phyloP scores from a whole-genome alignment of 2,113 vertebrate genomes.

The Cichladusa arquata region DNA sequence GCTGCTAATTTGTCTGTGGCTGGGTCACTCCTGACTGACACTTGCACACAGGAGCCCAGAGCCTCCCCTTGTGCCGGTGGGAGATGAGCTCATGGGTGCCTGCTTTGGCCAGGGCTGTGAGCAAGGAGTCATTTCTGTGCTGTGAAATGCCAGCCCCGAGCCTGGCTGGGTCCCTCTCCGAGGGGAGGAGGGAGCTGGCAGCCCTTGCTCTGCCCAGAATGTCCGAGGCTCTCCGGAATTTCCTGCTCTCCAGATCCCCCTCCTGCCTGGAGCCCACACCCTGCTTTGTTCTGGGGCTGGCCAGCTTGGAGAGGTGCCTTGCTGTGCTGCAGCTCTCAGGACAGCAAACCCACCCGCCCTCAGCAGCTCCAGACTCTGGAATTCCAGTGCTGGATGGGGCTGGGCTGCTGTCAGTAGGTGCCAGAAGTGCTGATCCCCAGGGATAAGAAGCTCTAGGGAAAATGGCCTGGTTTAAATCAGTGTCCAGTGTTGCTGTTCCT shows the following conservation, averaged over 20 bases:
- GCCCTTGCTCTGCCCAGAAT: not conserved
- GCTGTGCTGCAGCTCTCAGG: not conserved
- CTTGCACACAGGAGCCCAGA: not conserved
- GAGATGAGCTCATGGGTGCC: not conserved
- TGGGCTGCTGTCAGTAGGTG: not conserved
- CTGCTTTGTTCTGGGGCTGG: not conserved
- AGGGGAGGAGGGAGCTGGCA: not conserved
- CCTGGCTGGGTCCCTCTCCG: not conserved
- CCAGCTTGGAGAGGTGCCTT: not conserved
- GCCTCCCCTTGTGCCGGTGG: not conserved
- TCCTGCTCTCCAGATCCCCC: not conserved
- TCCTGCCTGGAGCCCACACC: not conserved
- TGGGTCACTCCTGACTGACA: not conserved
- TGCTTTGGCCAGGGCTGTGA: not conserved
- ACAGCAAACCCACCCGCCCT: not conserved
- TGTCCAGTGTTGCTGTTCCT: not conserved
- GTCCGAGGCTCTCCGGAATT: not conserved
- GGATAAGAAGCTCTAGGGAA: not conserved
- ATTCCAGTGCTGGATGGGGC: not conserved
- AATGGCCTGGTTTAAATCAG: not conserved
- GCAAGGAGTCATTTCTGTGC: not conserved
- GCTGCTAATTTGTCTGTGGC: not conserved
- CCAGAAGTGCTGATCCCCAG: not conserved
- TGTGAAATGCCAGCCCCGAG: not conserved
- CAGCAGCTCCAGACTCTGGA: not conserved